Evolutionary conservation across 2,797 vertebrate genomes (phyloP).

Genomic region (Stomatorhinus walkeri): DNA sequence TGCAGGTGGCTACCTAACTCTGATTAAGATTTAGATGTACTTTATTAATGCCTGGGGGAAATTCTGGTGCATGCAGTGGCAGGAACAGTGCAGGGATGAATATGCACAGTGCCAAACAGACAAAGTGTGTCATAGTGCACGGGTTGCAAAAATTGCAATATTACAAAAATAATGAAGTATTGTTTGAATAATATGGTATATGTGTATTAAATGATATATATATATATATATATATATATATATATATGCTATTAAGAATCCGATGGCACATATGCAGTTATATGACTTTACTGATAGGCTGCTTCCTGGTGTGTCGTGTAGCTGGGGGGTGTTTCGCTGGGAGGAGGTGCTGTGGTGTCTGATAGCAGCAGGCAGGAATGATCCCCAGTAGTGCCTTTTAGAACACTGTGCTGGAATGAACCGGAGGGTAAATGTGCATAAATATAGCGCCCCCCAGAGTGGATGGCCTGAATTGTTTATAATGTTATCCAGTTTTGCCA

Average conservation of each 20-base stretch:
- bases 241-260: background rate
- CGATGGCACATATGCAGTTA: background rate
- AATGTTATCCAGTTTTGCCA: background rate
- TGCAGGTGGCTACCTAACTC: background rate
- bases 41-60: background rate
- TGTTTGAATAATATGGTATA: background rate
- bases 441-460: background rate
- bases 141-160: background rate
- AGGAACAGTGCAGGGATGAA: background rate
- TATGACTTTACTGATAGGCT: background rate
- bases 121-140: background rate
- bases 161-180: background rate
- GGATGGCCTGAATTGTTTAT: background rate
- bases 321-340: background rate
- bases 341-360: background rate
- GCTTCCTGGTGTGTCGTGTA: background rate
- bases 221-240: background rate
- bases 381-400: background rate
- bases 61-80: background rate
- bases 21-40: background rate
- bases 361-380: background rate
- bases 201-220: background rate
- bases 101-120: background rate
- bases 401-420: background rate
- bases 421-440: background rate